Evolutionary conservation across 2,113 vertebrate genomes (phyloP).

Genomic region (rat (Rattus norvegicus)): DNA sequence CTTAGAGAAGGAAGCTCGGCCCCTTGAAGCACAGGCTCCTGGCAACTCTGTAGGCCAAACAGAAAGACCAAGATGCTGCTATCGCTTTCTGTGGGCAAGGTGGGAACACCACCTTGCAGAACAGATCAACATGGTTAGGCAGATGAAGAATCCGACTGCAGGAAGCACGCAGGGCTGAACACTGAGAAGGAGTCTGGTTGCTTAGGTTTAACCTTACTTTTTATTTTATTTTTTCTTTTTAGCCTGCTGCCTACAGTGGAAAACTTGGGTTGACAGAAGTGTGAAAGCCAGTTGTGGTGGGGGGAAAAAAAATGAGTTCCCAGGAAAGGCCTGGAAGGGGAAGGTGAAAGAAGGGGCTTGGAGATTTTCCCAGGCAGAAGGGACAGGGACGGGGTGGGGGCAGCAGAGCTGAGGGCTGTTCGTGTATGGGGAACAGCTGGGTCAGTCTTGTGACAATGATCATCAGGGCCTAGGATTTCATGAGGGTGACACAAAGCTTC

Average conservation of each 20-base stretch:
- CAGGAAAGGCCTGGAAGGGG: not conserved
- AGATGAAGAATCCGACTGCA: constrained; percentile 46
- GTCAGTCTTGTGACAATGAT: constrained; percentile 69
- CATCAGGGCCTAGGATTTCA: constrained; percentile 29
- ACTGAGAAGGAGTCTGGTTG: constrained; percentile 16
- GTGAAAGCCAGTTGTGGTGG: constrained; percentile 40
- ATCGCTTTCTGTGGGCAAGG: not conserved
- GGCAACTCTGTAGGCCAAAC: not conserved
- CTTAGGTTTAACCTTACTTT: not conserved
- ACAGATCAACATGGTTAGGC: constrained; percentile 57
- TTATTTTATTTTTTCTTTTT: not conserved
- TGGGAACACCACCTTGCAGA: constrained; percentile 7
- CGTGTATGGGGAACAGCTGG: constrained; percentile 10
- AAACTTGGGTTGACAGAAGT: constrained; percentile 37
- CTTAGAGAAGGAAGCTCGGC: no score
- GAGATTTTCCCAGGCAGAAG: not conserved
- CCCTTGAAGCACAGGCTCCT: no score
- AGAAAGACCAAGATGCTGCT: not conserved
- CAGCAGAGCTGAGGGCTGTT: not conserved
- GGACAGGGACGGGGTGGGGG: not conserved
- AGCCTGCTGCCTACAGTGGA: constrained; percentile 50
- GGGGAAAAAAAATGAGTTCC: not conserved
- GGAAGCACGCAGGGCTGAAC: constrained; percentile 49
- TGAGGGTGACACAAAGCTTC: not conserved
- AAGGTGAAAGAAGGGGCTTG: not conserved